phyloP scores from a whole-genome alignment of 2,888 invertebrate genomes.

The Matsumyia berberina region DNA sequence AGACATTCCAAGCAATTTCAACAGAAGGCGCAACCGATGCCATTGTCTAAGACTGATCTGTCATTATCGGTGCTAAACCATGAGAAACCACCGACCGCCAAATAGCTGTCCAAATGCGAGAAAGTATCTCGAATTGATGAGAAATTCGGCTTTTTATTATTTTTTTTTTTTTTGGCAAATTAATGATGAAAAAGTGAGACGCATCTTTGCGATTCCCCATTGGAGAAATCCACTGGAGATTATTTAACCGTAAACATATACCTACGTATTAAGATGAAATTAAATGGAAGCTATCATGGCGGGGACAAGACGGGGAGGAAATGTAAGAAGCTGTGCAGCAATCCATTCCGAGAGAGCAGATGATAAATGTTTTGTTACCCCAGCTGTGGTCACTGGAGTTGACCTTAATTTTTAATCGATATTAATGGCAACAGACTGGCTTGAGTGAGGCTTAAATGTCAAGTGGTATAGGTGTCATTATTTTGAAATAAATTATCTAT shows the following conservation, averaged over 20 bases:
- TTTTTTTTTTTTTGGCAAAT: constrained; percentile 15
- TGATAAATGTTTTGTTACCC: constrained; percentile 60
- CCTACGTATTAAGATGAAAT: constrained; percentile 35
- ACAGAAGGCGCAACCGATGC: constrained; percentile 13
- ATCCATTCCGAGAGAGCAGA: constrained; percentile 46
- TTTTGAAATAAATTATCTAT: not conserved
- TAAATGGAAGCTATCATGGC: constrained; percentile 53
- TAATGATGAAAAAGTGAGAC: not conserved
- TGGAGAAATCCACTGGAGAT: constrained; percentile 38
- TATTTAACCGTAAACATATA: constrained; percentile 34
- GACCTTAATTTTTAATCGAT: constrained; percentile 67
- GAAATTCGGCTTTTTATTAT: not conserved
- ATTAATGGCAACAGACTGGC: constrained; percentile 49
- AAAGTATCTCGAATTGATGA: constrained; percentile 33
- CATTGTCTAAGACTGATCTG: constrained; percentile 10
- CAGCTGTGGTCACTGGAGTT: constrained; percentile 50
- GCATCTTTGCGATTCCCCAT: not conserved
- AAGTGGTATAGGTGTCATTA: not conserved
- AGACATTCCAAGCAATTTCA: not conserved
- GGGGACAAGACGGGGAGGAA: not conserved
- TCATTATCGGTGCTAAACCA: not conserved
- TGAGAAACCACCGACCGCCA: not conserved
- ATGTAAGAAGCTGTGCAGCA: constrained; percentile 19
- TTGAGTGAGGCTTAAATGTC: not conserved
- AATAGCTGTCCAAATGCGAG: constrained; percentile 16